These are phyloP conservation scores for Argopecten irradians DNA, from an alignment of 1,140 invertebrate genomes.

Conservation along the genomic window DNA sequence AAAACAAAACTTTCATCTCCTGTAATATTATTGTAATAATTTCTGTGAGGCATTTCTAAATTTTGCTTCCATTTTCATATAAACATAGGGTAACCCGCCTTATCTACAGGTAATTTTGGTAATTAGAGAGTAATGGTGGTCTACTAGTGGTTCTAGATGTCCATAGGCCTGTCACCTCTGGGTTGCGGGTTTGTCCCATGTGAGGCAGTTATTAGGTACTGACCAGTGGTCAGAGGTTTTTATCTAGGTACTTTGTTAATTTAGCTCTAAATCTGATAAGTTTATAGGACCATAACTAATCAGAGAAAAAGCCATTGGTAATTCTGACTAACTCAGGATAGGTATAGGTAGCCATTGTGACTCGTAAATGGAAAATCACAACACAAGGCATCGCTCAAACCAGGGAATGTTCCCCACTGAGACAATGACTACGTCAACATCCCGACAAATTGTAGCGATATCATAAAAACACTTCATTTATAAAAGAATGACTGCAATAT, in stretches of 20 bases:
- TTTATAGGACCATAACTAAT: too few relatives aligned
- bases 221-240: too few relatives aligned
- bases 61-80: background rate
- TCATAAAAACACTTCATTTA: background rate
- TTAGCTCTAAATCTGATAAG: too few relatives aligned
- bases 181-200: too few relatives aligned
- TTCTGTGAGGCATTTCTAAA: background rate
- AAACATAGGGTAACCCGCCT: too few relatives aligned
- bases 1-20: background rate
- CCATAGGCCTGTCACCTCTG: too few relatives aligned
- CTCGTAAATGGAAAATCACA: background rate
- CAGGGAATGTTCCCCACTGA: background rate
- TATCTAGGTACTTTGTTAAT: too few relatives aligned
- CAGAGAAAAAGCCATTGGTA: too few relatives aligned
- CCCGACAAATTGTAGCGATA: background rate
- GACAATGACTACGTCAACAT: background rate
- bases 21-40: background rate
- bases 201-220: too few relatives aligned
- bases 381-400: background rate
- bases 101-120: too few relatives aligned
- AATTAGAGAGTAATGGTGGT: too few relatives aligned
- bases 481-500: background rate
- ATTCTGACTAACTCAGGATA: background rate
- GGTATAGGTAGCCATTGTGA: background rate
- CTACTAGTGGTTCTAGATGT: too few relatives aligned